Evolutionary conservation across 2,888 invertebrate genomes (phyloP).

Genomic region (Prosopocoilus inquinatus): DNA sequence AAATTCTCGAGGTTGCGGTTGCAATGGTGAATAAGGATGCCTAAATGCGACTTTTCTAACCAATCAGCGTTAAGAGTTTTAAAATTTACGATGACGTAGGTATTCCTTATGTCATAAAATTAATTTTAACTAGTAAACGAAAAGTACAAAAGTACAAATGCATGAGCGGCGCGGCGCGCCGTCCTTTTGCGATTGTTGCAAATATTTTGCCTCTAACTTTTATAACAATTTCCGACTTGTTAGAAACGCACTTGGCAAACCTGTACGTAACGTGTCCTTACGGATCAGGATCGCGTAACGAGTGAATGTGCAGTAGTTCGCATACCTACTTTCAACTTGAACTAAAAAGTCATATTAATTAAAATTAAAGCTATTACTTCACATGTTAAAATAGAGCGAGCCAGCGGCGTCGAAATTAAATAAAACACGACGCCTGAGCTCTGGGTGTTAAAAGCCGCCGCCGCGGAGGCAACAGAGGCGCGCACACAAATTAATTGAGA

Average conservation of each 20-base stretch:
- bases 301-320: conserved; percentile 29
- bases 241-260: conserved; percentile 11
- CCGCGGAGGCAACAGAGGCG: background rate
- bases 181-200: background rate
- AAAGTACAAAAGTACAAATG: too few species aligned
- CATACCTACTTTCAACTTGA: conserved; percentile 32
- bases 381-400: background rate
- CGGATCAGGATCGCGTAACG: conserved; percentile 16
- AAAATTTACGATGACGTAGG: too few species aligned
- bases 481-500: background rate
- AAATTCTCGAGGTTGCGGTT: background rate
- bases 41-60: too few species aligned
- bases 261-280: conserved; percentile 4
- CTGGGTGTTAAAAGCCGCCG: background rate
- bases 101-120: too few species aligned
- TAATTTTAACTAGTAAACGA: background rate
- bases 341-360: conserved; percentile 23
- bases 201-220: background rate
- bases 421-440: background rate
- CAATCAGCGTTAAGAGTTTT: too few species aligned
- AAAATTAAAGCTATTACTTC: conserved; percentile 1
- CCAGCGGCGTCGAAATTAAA: background rate
- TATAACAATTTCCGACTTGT: conserved; percentile 1
- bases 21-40: background rate
- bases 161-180: too few species aligned